phyloP scores from a whole-genome alignment of 2,797 vertebrate species.

The Anabas testudineus region DNA sequence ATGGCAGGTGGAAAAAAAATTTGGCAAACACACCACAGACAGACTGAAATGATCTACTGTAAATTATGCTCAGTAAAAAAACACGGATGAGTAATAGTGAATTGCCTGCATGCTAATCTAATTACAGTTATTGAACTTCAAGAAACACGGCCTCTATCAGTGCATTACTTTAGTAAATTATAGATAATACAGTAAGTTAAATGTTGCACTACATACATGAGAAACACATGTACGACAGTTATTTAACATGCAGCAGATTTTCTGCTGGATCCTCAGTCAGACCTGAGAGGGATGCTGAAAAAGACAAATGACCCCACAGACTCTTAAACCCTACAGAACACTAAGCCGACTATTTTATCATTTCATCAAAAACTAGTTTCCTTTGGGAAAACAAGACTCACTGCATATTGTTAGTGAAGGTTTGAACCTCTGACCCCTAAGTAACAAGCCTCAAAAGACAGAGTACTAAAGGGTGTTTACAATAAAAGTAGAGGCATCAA shows the following conservation, averaged over 20 bases:
- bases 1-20: slow-evolving; percentile 74
- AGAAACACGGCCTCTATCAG: background rate
- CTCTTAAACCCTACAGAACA: slow-evolving; percentile 25
- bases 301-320: slow-evolving; percentile 34
- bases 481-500: slow-evolving; percentile 10
- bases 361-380: slow-evolving; percentile 56
- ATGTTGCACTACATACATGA: background rate
- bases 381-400: slow-evolving; percentile 36
- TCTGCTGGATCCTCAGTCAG: slow-evolving; percentile 14
- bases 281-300: slow-evolving; percentile 28
- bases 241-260: background rate
- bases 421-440: slow-evolving; percentile 30
- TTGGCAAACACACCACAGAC: slow-evolving; percentile 52
- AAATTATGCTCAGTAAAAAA: slow-evolving; percentile 26
- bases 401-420: background rate
- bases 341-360: slow-evolving; percentile 32
- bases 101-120: slow-evolving; percentile 12
- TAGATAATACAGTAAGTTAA: background rate
- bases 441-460: slow-evolving; percentile 18
- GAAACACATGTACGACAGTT: background rate
- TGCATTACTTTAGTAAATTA: background rate
- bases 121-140: background rate
- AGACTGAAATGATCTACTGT: slow-evolving; percentile 54
- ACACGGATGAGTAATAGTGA: slow-evolving; percentile 8
- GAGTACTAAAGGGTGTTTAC: background rate